Conservation (phyloP, 2,797 vertebrate genomes). For the Lophotriccus pileatus region DNA sequence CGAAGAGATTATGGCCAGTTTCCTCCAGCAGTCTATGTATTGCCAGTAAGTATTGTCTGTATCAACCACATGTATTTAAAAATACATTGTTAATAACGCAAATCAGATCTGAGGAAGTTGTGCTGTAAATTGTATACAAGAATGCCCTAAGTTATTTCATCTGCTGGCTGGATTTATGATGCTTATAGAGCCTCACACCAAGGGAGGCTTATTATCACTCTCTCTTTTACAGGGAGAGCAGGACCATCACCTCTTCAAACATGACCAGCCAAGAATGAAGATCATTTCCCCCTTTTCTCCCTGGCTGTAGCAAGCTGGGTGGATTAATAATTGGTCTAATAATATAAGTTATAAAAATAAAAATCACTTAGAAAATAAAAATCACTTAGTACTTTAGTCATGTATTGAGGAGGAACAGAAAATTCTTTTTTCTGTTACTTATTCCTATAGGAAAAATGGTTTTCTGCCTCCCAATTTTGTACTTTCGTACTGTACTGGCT, state of each 20-base stretch:
- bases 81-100: not conserved
- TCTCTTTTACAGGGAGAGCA: not conserved
- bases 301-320: not conserved
- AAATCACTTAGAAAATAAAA: not conserved
- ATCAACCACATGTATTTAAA: not conserved
- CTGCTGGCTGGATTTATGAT: not conserved
- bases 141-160: not conserved
- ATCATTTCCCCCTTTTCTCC: not conserved
- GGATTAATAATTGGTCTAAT: not conserved
- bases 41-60: not conserved
- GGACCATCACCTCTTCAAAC: not conserved
- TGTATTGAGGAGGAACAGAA: constrained; percentile 5
- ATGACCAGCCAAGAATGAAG: not conserved
- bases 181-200: not conserved
- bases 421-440: constrained; percentile 36
- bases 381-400: not conserved
- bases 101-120: not conserved
- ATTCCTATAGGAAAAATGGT: constrained; percentile 13
- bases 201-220: not conserved
- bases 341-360: constrained; percentile 15
- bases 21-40: not conserved
- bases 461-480: constrained; percentile 23
- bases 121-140: not conserved
- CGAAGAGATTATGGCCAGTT: rapidly evolving
- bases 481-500: not conserved